Evolutionary conservation across 2,113 vertebrate species (phyloP).

Genomic region (Trochalopteron elliotii): DNA sequence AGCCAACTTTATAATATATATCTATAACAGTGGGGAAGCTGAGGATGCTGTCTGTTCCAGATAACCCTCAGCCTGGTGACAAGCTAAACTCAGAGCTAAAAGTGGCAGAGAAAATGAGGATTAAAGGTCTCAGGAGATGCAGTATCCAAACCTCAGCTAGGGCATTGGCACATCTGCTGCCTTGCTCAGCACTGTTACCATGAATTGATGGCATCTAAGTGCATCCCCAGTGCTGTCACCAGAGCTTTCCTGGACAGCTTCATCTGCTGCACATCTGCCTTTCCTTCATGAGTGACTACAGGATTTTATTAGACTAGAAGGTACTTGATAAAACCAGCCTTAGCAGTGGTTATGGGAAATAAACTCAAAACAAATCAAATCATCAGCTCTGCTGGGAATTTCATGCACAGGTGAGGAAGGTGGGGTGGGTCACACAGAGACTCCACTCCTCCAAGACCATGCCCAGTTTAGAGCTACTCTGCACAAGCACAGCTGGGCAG

Average conservation of each 20-base stretch:
- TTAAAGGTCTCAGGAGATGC: neutral
- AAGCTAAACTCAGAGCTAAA: neutral
- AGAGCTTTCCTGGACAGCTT: neutral
- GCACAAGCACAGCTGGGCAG: neutral
- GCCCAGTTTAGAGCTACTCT: neutral
- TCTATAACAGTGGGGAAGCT: neutral
- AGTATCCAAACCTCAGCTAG: neutral
- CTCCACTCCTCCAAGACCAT: too few species aligned
- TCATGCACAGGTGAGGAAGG: too few species aligned
- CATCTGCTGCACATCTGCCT: neutral
- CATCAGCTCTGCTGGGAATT: too few species aligned
- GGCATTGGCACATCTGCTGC: neutral
- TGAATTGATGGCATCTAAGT: neutral
- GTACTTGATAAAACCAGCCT: neutral
- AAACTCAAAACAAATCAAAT: too few species aligned
- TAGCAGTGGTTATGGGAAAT: neutral
- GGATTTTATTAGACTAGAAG: neutral
- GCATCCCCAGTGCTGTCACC: neutral
- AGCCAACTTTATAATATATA: too few species aligned
- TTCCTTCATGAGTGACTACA: neutral
- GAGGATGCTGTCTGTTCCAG: accelerated
- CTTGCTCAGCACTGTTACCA: neutral
- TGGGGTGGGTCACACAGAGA: too few species aligned
- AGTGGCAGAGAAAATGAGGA: neutral
- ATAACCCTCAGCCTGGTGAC: neutral